Percentiles rank a stretch among this genome's conserved stretches.
Evolutionary conservation across 1,140 invertebrate species (phyloP).

Genomic region (Diuraphis noxia): DNA sequence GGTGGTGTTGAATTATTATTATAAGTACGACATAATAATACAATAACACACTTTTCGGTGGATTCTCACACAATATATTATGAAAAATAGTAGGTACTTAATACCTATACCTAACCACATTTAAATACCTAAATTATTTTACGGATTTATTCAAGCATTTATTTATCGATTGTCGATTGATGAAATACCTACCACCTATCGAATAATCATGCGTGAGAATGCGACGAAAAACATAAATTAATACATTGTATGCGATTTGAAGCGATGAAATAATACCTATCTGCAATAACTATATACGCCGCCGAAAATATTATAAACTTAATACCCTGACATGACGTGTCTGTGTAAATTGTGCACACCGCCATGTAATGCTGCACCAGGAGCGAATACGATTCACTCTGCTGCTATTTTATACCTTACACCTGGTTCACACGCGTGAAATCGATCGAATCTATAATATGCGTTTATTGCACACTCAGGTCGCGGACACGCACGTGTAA

Average conservation of each 20-base stretch:
- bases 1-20: too few relatives aligned
- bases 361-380: not conserved
- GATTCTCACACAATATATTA: too few relatives aligned
- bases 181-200: not conserved
- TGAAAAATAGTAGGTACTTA: too few relatives aligned
- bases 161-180: too few relatives aligned
- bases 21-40: too few relatives aligned
- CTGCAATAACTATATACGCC: not conserved
- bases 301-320: not conserved
- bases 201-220: too few relatives aligned
- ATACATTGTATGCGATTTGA: too few relatives aligned
- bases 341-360: not conserved
- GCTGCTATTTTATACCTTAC: not conserved
- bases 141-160: too few relatives aligned
- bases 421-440: slow-evolving; percentile 7
- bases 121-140: too few relatives aligned
- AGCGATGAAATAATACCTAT: not conserved
- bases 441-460: not conserved
- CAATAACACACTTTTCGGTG: too few relatives aligned
- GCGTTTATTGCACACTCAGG: not conserved
- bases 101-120: too few relatives aligned
- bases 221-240: too few relatives aligned
- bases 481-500: not conserved
- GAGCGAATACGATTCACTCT: not conserved
- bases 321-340: not conserved